These are phyloP conservation scores for Leucophenga maculata DNA, from an alignment of 2,888 invertebrate species.

Conservation along the genomic window DNA sequence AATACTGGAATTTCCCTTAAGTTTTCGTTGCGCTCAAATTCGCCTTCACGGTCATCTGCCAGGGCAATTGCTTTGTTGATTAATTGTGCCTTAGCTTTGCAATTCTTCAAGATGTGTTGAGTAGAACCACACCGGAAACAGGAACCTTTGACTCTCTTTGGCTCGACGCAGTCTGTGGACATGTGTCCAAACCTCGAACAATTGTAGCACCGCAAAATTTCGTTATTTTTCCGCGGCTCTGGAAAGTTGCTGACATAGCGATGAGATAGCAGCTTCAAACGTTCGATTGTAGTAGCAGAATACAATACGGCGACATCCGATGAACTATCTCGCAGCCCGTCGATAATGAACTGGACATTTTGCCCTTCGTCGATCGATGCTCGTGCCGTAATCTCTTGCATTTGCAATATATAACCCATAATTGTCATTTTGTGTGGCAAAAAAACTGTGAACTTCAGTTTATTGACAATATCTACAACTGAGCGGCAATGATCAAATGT, in stretches of 20 bases:
- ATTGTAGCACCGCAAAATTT: constrained; percentile 1
- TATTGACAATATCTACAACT: too few species aligned
- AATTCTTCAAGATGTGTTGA: neutral
- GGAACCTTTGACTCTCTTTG: neutral
- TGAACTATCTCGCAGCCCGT: neutral
- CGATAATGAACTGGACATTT: constrained; percentile 1
- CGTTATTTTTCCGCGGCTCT: neutral
- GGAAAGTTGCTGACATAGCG: neutral
- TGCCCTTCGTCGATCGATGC: neutral
- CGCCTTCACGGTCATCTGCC: neutral
- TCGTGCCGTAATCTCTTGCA: neutral
- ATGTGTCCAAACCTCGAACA: constrained; percentile 19
- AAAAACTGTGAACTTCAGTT: too few species aligned
- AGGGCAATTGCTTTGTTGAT: neutral
- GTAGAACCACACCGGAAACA: neutral
- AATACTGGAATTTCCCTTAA: constrained; percentile 7
- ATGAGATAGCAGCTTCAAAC: neutral
- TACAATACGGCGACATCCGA: constrained; percentile 1
- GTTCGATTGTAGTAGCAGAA: neutral
- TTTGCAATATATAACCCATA: neutral
- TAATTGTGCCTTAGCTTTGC: neutral
- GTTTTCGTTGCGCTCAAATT: too few species aligned
- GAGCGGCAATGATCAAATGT: too few species aligned
- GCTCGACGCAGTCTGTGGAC: neutral
- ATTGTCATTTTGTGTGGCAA: too few species aligned